phyloP scores from a whole-genome alignment of 2,888 invertebrate species.

The Notocelia uddmanniana region DNA sequence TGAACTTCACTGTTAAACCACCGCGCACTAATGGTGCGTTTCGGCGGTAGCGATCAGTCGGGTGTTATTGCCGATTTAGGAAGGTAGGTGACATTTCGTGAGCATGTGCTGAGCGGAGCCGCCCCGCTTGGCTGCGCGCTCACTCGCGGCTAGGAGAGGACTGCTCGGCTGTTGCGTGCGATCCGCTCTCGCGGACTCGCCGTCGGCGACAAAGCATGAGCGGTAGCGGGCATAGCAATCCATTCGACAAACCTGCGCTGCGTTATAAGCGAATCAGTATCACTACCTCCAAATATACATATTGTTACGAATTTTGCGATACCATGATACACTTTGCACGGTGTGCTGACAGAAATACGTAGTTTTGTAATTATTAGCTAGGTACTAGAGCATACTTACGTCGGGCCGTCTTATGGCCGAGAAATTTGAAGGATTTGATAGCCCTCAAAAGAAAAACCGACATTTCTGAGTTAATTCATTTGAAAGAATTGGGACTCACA shows the following conservation, averaged over 20 bases:
- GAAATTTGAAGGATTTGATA: neutral
- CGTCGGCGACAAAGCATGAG: slow-evolving; percentile 48
- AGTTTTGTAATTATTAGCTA: neutral
- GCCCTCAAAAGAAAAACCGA: neutral
- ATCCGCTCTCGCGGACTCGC: slow-evolving; percentile 54
- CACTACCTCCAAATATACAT: neutral
- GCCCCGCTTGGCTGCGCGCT: slow-evolving; percentile 81
- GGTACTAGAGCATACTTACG: slow-evolving; percentile 47
- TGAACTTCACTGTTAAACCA: slow-evolving; percentile 66
- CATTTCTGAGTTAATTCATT: neutral
- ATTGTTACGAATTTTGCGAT: neutral
- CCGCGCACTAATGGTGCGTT: slow-evolving; percentile 71
- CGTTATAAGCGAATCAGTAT: neutral
- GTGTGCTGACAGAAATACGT: neutral
- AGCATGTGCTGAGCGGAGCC: slow-evolving; percentile 74
- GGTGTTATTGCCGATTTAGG: slow-evolving; percentile 67
- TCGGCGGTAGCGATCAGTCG: slow-evolving; percentile 71
- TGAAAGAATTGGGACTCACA: neutral
- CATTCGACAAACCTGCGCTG: neutral
- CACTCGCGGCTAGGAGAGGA: slow-evolving; percentile 81
- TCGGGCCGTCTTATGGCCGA: slow-evolving; percentile 50
- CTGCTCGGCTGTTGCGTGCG: slow-evolving; percentile 67
- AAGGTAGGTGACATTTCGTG: slow-evolving; percentile 77
- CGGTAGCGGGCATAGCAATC: slow-evolving; percentile 40
- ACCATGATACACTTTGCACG: no score